Evolutionary conservation across 2,888 invertebrate genomes (phyloP).

Genomic region (Himalopsyche anomala): DNA sequence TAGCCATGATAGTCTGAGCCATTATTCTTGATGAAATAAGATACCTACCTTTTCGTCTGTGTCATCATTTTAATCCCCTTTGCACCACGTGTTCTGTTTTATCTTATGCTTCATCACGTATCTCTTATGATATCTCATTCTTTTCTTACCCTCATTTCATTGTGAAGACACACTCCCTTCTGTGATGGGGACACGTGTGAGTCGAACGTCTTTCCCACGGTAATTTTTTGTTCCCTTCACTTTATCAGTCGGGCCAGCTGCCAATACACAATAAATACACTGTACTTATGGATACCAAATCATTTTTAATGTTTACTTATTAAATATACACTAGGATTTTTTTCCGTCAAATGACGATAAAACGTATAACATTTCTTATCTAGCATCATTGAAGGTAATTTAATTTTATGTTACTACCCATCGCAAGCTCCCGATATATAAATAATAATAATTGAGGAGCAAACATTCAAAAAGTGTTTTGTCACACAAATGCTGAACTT

Average conservation of each 20-base stretch:
- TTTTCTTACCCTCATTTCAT: constrained; percentile 33
- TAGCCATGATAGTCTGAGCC: not conserved
- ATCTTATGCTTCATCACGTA: constrained; percentile 55
- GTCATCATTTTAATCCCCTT: constrained; percentile 3
- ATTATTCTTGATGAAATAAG: constrained; percentile 4
- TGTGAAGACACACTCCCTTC: constrained; percentile 24
- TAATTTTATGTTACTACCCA: no score
- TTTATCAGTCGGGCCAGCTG: constrained; percentile 13
- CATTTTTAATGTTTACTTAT: not conserved
- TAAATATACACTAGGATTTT: no score
- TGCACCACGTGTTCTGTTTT: constrained; percentile 48
- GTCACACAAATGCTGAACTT: no score
- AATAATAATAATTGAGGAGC: no score
- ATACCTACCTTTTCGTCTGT: constrained; percentile 3
- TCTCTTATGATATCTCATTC: constrained; percentile 57
- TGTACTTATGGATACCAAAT: not conserved
- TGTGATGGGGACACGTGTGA: constrained; percentile 15
- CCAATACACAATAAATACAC: not conserved
- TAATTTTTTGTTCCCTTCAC: constrained; percentile 28
- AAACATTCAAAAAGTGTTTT: no score
- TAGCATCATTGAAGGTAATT: no score
- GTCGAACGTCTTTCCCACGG: constrained; percentile 17
- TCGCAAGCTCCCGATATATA: no score
- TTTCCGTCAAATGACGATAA: no score
- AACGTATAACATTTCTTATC: no score